phyloP scores from a whole-genome alignment of 2,113 vertebrate species.

The Prionailurus bengalensis region DNA sequence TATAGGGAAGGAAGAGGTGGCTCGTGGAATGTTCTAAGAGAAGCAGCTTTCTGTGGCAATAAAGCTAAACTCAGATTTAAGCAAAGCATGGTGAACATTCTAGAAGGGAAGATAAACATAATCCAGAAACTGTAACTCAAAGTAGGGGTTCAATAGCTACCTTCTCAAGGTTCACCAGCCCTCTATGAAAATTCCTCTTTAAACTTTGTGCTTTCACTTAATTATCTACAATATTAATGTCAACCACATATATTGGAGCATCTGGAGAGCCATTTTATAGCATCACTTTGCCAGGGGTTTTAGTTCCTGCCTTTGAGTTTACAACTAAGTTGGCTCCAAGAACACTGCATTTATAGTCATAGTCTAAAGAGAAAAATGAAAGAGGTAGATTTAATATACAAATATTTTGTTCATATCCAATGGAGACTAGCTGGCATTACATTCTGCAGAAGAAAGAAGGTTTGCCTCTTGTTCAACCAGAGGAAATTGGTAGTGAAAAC shows the following conservation, averaged over 20 bases:
- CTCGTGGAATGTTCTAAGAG: background rate
- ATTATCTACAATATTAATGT: background rate
- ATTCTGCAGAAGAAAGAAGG: background rate
- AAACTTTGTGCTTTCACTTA: background rate
- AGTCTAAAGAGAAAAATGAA: background rate
- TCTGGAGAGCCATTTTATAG: background rate
- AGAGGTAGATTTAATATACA: background rate
- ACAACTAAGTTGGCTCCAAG: background rate
- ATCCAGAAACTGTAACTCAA: background rate
- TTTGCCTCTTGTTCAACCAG: background rate
- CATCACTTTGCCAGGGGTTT: background rate
- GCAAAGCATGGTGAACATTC: background rate
- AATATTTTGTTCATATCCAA: background rate
- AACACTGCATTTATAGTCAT: background rate
- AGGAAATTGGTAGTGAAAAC: background rate
- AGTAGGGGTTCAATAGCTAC: background rate
- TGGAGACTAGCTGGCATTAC: background rate
- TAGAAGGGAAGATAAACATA: background rate
- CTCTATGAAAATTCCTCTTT: background rate
- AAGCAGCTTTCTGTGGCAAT: background rate
- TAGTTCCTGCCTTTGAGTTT: background rate
- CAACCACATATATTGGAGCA: background rate
- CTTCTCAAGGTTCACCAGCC: background rate
- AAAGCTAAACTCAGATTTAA: background rate
- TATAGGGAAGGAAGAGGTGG: background rate